Base-by-base conservation (phyloP, 2,888 invertebrate genomes). In the Lycocerus yunnanus region DNA sequence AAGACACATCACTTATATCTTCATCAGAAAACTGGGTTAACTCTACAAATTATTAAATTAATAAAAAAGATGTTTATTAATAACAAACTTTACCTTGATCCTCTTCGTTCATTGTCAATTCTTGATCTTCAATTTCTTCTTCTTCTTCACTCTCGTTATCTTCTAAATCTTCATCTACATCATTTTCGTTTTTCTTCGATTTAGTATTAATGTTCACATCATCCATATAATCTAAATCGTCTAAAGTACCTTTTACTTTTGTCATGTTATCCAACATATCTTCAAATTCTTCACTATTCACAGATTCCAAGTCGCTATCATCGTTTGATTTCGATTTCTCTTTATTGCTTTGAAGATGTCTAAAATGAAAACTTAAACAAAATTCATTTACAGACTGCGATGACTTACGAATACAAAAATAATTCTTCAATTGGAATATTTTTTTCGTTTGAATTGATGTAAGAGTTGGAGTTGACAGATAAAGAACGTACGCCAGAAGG, bases 341-440 rank as follows among this genome's bases (percentile, higher is more conserved):
- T 9, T 81, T 82, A 70, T 86, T 87, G 66, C 86, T 86, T 77
- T 89, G 90, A 43, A 93, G 87, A 85, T 91, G 93, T 82, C 92
- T 93, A 71, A 1, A 68, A 72, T 27, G 63, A 67, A 63, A 65
- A 27, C 68, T 70, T 43, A 16, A 60, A 66, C 3, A n/a, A 21
- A 60, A 20, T 16, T 13, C 27, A 14, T 58, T 13, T 3, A 11
- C 0, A 59, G 5, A 69, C 14, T 20, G 59, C 6, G 58, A 68
- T 16, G 68, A 82, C 83, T 84, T 82, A 87, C 85, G 81, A 83
- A 69, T 95, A 94, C 80, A 97, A 89, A 86, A 95, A 97, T 75
- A 91, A 89, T 86, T 99, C 98, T 82, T 99, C 98, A 0, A 95
- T 95, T 0, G 98, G 98, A 82, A 98, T 94, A 77, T 91, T 92